Percentiles rank a stretch among this genome's conserved stretches.
Conservation (phyloP, 2,797 vertebrate genomes). For the Apogon talboti region DNA sequence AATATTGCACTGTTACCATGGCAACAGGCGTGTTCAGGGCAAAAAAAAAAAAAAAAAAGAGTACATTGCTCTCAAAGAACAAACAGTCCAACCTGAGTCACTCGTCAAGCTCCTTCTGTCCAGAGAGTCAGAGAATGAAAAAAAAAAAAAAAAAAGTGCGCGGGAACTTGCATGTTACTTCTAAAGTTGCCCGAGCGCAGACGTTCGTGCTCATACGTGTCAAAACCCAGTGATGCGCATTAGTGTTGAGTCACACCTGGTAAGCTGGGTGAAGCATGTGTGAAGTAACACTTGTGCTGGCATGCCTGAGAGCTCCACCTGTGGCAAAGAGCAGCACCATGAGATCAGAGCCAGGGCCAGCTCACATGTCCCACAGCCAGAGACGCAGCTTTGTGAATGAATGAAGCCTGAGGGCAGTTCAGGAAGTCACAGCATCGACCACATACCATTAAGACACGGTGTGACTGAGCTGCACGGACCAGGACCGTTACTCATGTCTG, state of each 20-base stretch:
- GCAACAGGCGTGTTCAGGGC: conserved; percentile 56
- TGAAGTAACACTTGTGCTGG: conserved; percentile 30
- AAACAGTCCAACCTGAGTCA: conserved; percentile 7
- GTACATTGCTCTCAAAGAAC: conserved; percentile 16
- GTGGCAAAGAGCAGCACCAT: conserved; percentile 19
- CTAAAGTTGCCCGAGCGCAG: conserved; percentile 10
- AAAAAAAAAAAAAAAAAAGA: background rate
- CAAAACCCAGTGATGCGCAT: conserved; percentile 12
- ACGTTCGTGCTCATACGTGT: background rate
- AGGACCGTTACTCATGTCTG: background rate
- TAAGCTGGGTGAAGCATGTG: conserved; percentile 16
- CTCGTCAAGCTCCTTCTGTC: conserved; percentile 3
- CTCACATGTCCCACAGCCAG: background rate
- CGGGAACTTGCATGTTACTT: background rate
- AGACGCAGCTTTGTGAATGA: background rate
- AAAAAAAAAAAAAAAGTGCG: too few species aligned
- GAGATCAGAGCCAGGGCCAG: conserved; percentile 8
- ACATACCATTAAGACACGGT: too few species aligned
- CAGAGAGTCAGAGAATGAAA: background rate
- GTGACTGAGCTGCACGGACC: too few species aligned
- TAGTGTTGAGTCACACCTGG: conserved; percentile 40
- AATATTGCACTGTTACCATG: conserved; percentile 58
- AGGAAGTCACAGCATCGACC: background rate
- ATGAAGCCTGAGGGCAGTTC: background rate
- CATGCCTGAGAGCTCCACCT: conserved; percentile 50